Base-by-base conservation (phyloP, 2,113 vertebrate genomes). In the Chaetops frenatus region DNA sequence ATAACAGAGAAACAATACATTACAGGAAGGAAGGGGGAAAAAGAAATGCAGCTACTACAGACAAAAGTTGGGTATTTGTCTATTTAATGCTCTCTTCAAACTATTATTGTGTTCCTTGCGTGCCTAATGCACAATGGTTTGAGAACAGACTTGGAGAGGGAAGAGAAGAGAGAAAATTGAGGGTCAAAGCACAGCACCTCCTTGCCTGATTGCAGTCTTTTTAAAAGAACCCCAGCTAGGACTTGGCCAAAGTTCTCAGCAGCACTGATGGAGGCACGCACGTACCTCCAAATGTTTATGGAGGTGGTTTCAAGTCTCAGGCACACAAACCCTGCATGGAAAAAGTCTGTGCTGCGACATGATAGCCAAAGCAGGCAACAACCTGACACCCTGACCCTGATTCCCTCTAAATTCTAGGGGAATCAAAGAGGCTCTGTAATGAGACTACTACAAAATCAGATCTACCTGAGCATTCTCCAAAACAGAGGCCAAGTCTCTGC, bases 401-500 rank as follows among this genome's bases (percentile, higher is more conserved):
- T 74, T 58, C 2, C 0, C 90, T 81, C 93, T 56, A 36, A 92
- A 86, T 85, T 94, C 83, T 38, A 81, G 65, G 74, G 65, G 83
- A 96, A 90, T 91, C 90, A 86, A 96, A 80, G 91, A 96, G 64
- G 77, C n/a, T 94, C 70, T 93, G 64, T 73, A 80, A 78, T 53
- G 81, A 88, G 90, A 95, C 58, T 66, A 69, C 79, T 92, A 77
- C 44, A 77, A 81, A 91, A 85, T 23, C 58, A 61, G 44, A 95
- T 81, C 92, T 84, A 92, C 66, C 50, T 42, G 45, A 91, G 73
- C 42, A 54, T 53, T 81, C 93, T 92, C 77, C 66, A 56, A n/a
- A 84, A 81, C 21, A 67, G 40, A 44, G 73, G 54, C 58, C 94
- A 95, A 86, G 53, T 45, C 81, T 90, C 82, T 86, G 74, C 31